Conservation (phyloP, 1,140 invertebrate genomes). For the Leptestheria dahalacensis region DNA sequence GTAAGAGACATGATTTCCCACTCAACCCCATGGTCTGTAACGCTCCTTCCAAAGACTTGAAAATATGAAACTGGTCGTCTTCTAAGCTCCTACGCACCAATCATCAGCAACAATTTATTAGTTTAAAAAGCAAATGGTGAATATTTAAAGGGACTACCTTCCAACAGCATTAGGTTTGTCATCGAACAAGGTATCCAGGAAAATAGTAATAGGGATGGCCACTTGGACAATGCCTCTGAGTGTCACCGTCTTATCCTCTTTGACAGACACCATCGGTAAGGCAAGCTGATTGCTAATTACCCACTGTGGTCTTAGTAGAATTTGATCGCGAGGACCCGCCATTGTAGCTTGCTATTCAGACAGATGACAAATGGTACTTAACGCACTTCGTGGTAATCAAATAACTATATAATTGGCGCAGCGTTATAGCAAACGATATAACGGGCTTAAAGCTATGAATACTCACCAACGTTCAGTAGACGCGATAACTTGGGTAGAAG, state of each 20-base stretch:
- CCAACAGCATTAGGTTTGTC: neutral
- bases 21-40: conserved; percentile 13
- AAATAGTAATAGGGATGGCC: conserved; percentile 8
- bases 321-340: neutral
- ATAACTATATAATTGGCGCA: no score
- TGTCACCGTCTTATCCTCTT: neutral
- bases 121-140: neutral
- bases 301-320: conserved; percentile 13
- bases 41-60: conserved; percentile 9
- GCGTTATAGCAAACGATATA: no score
- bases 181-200: conserved; percentile 13
- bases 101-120: neutral
- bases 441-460: no score
- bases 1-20: conserved; percentile 12
- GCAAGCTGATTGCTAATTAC: conserved; percentile 9
- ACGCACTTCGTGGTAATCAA: no score
- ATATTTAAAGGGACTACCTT: neutral
- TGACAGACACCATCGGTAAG: conserved; percentile 8
- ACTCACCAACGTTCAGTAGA: no score
- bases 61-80: conserved; percentile 13
- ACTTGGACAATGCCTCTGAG: conserved; percentile 9
- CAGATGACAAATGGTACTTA: neutral
- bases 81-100: conserved; percentile 8
- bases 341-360: neutral
- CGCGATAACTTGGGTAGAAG: no score